phyloP scores from a whole-genome alignment of 2,113 vertebrate genomes.

The Megalops atlanticus region DNA sequence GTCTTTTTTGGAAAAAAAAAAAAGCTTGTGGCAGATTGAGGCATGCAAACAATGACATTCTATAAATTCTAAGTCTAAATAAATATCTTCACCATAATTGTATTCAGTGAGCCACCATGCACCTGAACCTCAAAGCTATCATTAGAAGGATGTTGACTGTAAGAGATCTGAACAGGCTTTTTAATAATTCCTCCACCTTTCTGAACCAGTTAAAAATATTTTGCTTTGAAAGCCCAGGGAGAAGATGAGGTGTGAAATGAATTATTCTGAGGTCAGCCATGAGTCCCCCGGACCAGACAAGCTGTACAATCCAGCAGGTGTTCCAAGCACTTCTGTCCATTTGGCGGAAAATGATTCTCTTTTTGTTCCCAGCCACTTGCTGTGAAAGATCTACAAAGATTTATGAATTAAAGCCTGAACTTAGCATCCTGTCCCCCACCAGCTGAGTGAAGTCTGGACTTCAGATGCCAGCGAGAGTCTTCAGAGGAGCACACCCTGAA shows the following conservation, averaged over 20 bases:
- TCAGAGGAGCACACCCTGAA: slow-evolving; percentile 35
- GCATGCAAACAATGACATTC: not conserved
- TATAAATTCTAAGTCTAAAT: slow-evolving; percentile 16
- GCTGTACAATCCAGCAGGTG: slow-evolving; percentile 49
- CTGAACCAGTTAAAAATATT: slow-evolving; percentile 41
- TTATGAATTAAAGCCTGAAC: slow-evolving; percentile 63
- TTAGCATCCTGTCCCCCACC: slow-evolving; percentile 39
- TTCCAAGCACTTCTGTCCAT: slow-evolving; percentile 39
- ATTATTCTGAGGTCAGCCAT: slow-evolving; percentile 50
- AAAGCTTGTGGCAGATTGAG: not conserved
- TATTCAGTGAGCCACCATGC: not conserved
- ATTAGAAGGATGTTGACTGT: slow-evolving; percentile 32
- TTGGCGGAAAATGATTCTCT: slow-evolving; percentile 43
- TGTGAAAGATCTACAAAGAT: slow-evolving; percentile 50
- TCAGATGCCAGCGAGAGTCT: slow-evolving; percentile 30
- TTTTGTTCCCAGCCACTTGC: slow-evolving; percentile 40
- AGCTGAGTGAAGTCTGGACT: slow-evolving; percentile 55
- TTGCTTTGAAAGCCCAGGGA: slow-evolving; percentile 27
- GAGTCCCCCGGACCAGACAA: slow-evolving; percentile 38
- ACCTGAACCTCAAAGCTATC: slow-evolving; percentile 14
- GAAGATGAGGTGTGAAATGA: slow-evolving; percentile 47
- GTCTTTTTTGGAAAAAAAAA: not conserved
- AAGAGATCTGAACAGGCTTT: slow-evolving; percentile 32
- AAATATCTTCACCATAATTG: not conserved
- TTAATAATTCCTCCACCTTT: slow-evolving; percentile 35